Percentiles rank a stretch among this genome's conserved stretches.
phyloP scores from a whole-genome alignment of 2,888 invertebrate species.

The Drosophila lacicola region DNA sequence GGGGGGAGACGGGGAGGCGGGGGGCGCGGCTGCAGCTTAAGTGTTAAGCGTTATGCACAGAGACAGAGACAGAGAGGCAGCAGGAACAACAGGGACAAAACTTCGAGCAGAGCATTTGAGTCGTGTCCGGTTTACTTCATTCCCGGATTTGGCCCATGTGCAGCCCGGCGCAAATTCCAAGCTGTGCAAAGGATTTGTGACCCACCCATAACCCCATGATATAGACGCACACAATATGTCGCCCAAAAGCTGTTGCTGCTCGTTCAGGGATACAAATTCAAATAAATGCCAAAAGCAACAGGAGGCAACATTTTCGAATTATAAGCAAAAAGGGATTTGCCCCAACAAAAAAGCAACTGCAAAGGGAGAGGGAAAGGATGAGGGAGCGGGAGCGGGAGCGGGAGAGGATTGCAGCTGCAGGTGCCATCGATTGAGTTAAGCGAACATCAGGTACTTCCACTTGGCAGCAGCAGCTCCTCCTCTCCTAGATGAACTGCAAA shows the following conservation, averaged over 20 bases:
- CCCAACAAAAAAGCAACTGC: slow-evolving; percentile 42
- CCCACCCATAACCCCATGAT: slow-evolving; percentile 52
- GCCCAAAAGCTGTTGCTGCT: slow-evolving; percentile 14
- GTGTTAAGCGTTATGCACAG: slow-evolving; percentile 83
- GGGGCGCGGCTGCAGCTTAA: slow-evolving; percentile 77
- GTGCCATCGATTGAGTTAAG: slow-evolving; percentile 77
- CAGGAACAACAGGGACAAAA: no score
- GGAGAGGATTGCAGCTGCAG: slow-evolving; percentile 28
- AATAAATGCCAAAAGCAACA: slow-evolving; percentile 81
- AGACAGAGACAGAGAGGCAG: slow-evolving; percentile 1
- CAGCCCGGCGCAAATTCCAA: slow-evolving; percentile 75
- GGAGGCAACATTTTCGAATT: slow-evolving; percentile 78
- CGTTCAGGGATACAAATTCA: slow-evolving; percentile 64
- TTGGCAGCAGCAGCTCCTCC: slow-evolving; percentile 23
- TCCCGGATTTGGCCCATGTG: slow-evolving; percentile 50
- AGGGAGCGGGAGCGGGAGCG: slow-evolving; percentile 19
- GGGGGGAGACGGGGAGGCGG: no score
- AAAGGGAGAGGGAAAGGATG: neutral
- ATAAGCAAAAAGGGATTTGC: slow-evolving; percentile 77
- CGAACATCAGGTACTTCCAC: slow-evolving; percentile 56
- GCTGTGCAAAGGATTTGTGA: slow-evolving; percentile 73
- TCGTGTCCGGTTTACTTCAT: slow-evolving; percentile 37
- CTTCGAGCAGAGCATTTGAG: neutral
- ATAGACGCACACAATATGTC: slow-evolving; percentile 59
- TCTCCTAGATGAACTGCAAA: slow-evolving; percentile 3